phyloP scores from a whole-genome alignment of 2,797 vertebrate genomes.

The Schizothorax lantsangensis region DNA sequence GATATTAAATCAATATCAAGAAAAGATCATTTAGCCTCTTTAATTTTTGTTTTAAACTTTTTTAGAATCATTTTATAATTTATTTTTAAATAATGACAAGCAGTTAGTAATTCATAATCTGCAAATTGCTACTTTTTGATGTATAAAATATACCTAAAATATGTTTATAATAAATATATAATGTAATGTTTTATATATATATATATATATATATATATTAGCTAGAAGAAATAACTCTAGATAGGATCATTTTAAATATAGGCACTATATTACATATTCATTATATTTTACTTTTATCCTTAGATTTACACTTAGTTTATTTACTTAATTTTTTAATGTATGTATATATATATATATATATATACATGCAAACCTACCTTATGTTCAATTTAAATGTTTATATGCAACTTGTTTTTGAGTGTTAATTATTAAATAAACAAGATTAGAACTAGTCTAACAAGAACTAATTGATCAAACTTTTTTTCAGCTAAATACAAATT shows the following conservation, averaged over 20 bases:
- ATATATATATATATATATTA: too few relatives aligned
- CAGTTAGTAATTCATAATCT: background rate
- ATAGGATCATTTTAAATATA: too few relatives aligned
- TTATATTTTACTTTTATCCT: background rate
- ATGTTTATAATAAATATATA: too few relatives aligned
- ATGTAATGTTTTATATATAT: too few relatives aligned
- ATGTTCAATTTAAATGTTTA: too few relatives aligned
- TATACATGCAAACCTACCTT: too few relatives aligned
- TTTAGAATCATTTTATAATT: background rate
- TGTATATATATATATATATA: too few relatives aligned
- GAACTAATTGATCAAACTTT: too few relatives aligned
- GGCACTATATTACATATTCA: background rate
- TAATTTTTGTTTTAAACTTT: background rate
- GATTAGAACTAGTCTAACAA: too few relatives aligned
- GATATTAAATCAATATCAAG: background rate
- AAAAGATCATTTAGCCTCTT: background rate
- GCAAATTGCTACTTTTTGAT: background rate
- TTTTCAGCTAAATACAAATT: background rate
- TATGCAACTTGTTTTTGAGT: too few relatives aligned
- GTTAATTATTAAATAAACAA: background rate
- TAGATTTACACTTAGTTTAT: background rate
- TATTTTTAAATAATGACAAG: background rate
- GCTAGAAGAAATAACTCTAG: too few relatives aligned
- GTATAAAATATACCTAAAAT: background rate
- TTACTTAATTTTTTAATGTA: background rate